These are phyloP conservation scores for Pseudomyrmex cubaensis DNA, from an alignment of 1,140 invertebrate genomes.

Conservation along the genomic window DNA sequence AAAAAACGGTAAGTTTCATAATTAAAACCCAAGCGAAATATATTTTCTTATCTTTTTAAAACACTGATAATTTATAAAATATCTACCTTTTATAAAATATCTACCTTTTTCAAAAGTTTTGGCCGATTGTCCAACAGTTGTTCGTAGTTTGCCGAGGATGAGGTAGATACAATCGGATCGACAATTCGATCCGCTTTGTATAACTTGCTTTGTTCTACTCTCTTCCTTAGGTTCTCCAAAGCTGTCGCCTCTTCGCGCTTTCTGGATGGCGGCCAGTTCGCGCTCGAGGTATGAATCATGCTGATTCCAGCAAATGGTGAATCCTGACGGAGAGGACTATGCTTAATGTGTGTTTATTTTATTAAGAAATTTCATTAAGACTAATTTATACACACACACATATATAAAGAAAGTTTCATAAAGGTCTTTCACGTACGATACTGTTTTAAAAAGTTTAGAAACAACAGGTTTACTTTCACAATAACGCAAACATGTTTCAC, in stretches of 20 bases:
- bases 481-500: no score
- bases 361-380: no score
- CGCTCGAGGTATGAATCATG: constrained; percentile 81
- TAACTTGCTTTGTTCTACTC: constrained; percentile 82
- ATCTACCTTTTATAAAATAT: constrained; percentile 78
- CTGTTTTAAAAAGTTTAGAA: no score
- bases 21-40: no score
- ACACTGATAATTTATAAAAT: background rate
- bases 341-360: no score
- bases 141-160: constrained; percentile 65
- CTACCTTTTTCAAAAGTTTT: constrained; percentile 83
- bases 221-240: constrained; percentile 82
- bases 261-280: constrained; percentile 83
- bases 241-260: constrained; percentile 84
- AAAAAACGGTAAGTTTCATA: no score
- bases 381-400: no score
- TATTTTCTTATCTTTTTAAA: background rate
- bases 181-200: constrained; percentile 75
- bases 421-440: no score
- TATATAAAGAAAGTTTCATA: no score
- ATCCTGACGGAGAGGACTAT: constrained; percentile 68
- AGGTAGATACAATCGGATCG: constrained; percentile 69
- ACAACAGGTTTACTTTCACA: no score
- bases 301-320: constrained; percentile 77
- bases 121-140: constrained; percentile 83